Conservation (phyloP, 2,797 vertebrate species). For the Furcifer pardalis region DNA sequence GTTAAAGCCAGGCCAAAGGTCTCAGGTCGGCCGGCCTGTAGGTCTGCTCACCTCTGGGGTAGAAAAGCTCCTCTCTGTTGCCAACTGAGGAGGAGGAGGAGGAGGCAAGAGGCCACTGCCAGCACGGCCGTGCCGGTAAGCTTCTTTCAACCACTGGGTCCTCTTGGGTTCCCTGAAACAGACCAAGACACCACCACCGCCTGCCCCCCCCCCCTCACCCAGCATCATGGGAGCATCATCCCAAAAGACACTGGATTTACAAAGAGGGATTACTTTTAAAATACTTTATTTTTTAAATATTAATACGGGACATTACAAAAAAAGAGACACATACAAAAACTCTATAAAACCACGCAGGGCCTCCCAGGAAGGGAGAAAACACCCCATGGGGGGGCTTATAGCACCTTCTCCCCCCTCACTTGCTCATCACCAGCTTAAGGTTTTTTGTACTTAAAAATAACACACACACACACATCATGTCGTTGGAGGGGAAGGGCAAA, state of each 20-base stretch:
- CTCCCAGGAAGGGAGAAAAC: slow-evolving; percentile 73
- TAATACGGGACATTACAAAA: slow-evolving; percentile 79
- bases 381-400: slow-evolving; percentile 56
- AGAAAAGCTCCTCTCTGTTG: too few relatives aligned
- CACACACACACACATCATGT: not conserved
- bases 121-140: not conserved
- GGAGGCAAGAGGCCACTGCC: too few relatives aligned
- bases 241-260: not conserved
- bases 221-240: too few relatives aligned
- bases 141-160: not conserved
- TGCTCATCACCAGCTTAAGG: slow-evolving; percentile 28
- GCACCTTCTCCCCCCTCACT: not conserved
- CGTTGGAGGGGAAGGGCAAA: not conserved
- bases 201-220: too few relatives aligned
- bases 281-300: slow-evolving; percentile 66
- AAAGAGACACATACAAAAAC: slow-evolving; percentile 70
- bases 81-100: too few relatives aligned
- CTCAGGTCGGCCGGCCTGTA: not conserved
- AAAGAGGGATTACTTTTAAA: slow-evolving; percentile 69
- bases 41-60: too few relatives aligned
- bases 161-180: not conserved
- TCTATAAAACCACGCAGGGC: slow-evolving; percentile 80
- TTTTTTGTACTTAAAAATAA: not conserved
- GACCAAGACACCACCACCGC: too few relatives aligned
- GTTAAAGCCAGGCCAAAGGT: not conserved